Percentiles rank a stretch among this genome's conserved stretches.
These are phyloP conservation scores for Monoplex corrugatus DNA, from an alignment of 2,888 invertebrate genomes.

Conservation along the genomic window DNA sequence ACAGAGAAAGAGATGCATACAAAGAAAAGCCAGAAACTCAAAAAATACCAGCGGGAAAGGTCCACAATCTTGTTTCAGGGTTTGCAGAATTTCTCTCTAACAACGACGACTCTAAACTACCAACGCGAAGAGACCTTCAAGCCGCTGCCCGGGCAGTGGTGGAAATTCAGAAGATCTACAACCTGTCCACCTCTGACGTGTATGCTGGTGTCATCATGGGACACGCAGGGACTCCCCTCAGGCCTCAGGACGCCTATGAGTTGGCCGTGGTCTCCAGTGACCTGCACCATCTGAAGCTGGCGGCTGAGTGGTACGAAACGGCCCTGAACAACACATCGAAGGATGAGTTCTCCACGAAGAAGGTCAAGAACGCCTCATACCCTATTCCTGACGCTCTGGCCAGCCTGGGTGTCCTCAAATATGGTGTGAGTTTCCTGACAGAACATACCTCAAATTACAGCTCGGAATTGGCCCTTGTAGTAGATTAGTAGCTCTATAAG, in stretches of 20 bases:
- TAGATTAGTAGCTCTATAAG: no score
- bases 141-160: constrained; percentile 6
- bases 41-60: no score
- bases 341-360: background rate
- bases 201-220: constrained; percentile 37
- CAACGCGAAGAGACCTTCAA: background rate
- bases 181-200: constrained; percentile 30
- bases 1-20: no score
- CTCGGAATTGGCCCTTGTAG: no score
- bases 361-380: background rate
- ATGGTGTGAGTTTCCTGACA: constrained; percentile 8
- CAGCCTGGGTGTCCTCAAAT: constrained; percentile 33
- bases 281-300: background rate
- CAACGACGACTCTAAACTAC: background rate
- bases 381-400: constrained; percentile 7
- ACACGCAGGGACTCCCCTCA: constrained; percentile 27
- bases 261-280: background rate
- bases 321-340: constrained; percentile 24
- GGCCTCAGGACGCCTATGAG: constrained; percentile 34
- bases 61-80: background rate
- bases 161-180: constrained; percentile 42
- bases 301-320: constrained; percentile 26
- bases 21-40: no score
- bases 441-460: no score
- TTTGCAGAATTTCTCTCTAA: constrained; percentile 41